Base-by-base conservation (phyloP, 2,888 invertebrate genomes). In the Melinaea menophilus region DNA sequence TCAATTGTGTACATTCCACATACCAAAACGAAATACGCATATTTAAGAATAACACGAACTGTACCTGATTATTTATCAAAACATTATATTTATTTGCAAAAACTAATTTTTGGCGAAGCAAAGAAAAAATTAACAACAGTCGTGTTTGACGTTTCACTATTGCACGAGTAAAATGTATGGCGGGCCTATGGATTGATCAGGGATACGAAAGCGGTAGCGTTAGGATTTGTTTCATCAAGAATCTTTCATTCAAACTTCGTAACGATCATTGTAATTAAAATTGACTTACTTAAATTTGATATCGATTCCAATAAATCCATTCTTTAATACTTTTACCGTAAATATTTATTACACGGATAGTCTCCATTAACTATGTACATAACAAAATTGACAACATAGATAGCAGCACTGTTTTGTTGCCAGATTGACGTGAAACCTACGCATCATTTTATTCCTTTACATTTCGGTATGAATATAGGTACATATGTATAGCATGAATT, bases 371-470 rank as follows among this genome's bases (percentile, higher is more conserved):
- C 84, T 87, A 51, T 51, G 51, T 51, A 82, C 84, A 84, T 86
- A 86, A 85, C 86, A 88, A 87, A 94, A 94, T 94, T 95, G 95
- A 95, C 95, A 95, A 93, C 93, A 93, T 92, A 95, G 95, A 93
- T 93, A 94, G 95, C 95, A 93, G 92, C 92, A 93, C 92, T 84
- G 88, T 90, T 90, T 88, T 87, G 90, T 90, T 90, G 85, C 88
- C 86, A 87, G 87, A 86, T 85, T 90, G 91, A 91, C 91, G 85
- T 91, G 90, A 90, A 83, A 79, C 80, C 79, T 87, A 87, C 85
- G 87, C 85, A 86, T 86, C 84, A 79, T 79, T 83, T 83, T 80
- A 76, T 75, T 73, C 69, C 62, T 68, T 68, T 72, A 71, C 69
- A 71, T 70, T 69, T 69, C 58, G 62, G 64, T 68, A 69, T 70